These are phyloP conservation scores for Drosophila kikkawai DNA, from an alignment of 1,140 invertebrate genomes.

Conservation along the genomic window DNA sequence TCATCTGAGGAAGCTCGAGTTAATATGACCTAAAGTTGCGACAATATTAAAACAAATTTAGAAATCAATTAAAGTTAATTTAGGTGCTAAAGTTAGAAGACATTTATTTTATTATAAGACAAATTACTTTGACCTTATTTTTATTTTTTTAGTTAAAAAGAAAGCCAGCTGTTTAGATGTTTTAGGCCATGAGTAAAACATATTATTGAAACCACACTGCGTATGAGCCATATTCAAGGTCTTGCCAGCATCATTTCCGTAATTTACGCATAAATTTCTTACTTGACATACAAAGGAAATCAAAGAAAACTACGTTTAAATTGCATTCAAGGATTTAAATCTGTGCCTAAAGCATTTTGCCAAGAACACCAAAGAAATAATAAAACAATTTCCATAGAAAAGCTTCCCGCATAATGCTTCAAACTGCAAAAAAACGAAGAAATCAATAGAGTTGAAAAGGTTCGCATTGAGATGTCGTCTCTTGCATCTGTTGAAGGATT, in stretches of 20 bases:
- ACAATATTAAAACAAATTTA: neutral
- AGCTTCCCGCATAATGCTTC: neutral
- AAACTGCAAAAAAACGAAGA: neutral
- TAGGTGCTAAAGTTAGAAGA: neutral
- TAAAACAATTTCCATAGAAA: neutral
- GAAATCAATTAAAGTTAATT: neutral
- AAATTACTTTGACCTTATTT: neutral
- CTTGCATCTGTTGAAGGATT: conserved; percentile 1
- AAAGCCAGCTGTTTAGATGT: neutral
- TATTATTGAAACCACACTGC: neutral
- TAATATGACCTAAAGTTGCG: neutral
- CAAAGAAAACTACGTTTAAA: neutral
- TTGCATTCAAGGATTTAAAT: neutral
- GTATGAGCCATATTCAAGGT: conserved; percentile 9
- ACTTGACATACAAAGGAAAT: neutral
- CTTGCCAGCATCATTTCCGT: neutral
- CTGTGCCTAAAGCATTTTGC: neutral
- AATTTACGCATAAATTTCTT: neutral
- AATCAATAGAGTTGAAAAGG: conserved; percentile 1
- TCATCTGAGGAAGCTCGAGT: neutral
- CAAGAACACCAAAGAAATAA: neutral
- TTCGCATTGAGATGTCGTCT: conserved; percentile 14
- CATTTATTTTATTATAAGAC: neutral
- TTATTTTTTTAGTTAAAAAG: neutral
- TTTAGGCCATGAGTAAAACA: neutral